These are phyloP conservation scores for Serilophus lunatus DNA, from an alignment of 2,113 vertebrate species.

Conservation along the genomic window DNA sequence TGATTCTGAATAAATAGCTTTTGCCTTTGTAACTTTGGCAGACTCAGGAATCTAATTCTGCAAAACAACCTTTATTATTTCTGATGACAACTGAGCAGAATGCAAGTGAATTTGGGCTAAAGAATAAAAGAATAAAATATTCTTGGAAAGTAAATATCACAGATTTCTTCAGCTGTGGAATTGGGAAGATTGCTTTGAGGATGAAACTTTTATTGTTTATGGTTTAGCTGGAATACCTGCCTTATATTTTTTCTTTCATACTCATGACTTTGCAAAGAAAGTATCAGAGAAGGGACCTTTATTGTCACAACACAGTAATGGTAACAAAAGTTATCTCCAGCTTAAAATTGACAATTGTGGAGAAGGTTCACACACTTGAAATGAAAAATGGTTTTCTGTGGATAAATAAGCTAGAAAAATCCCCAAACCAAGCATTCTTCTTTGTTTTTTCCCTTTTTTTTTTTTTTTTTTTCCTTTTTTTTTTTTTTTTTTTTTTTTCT, in stretches of 20 bases:
- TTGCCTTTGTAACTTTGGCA: background rate
- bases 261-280: background rate
- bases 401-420: background rate
- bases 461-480: background rate
- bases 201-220: background rate
- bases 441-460: too few relatives aligned
- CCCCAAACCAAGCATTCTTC: rapidly evolving
- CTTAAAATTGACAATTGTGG: background rate
- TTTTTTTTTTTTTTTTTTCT: background rate
- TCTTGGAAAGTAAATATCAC: background rate
- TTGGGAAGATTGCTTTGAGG: background rate
- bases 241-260: background rate
- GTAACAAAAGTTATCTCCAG: background rate
- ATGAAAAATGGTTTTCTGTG: background rate
- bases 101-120: background rate
- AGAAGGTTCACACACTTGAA: background rate
- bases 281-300: background rate
- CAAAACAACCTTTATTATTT: background rate
- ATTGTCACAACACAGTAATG: background rate
- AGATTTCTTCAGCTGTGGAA: background rate
- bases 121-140: background rate
- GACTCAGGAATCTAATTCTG: background rate
- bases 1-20: background rate
- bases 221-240: background rate
- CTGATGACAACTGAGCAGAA: background rate